phyloP scores from a whole-genome alignment of 2,888 invertebrate species.

The Glaucopsyche alexis region DNA sequence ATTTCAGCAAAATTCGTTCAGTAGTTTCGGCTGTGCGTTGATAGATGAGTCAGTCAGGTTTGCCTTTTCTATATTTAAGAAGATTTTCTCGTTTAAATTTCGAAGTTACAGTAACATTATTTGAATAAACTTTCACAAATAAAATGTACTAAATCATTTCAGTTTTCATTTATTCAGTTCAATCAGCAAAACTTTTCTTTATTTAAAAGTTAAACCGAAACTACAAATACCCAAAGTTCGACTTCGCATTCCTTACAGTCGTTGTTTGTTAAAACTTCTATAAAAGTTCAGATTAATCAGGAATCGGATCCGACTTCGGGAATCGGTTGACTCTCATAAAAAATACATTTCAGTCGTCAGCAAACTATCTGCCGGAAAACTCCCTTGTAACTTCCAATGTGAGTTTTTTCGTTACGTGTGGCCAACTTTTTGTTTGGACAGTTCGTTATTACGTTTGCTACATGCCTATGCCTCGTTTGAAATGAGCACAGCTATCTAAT shows the following conservation, averaged over 20 bases:
- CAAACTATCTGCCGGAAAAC: slow-evolving; percentile 5
- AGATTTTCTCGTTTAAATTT: too few relatives aligned
- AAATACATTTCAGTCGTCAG: slow-evolving; percentile 16
- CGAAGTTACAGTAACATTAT: background rate
- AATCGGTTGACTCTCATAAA: slow-evolving; percentile 23
- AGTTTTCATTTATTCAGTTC: slow-evolving; percentile 1
- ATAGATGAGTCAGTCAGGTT: too few relatives aligned
- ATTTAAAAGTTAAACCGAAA: background rate
- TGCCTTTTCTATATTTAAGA: too few relatives aligned
- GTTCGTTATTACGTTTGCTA: background rate
- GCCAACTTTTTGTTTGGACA: slow-evolving; percentile 2
- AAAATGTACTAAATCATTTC: background rate
- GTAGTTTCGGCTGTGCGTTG: too few relatives aligned
- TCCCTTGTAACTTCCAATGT: background rate
- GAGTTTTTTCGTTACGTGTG: background rate
- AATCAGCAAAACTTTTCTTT: slow-evolving; percentile 8
- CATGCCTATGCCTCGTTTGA: background rate
- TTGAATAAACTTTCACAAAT: background rate
- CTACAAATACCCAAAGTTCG: slow-evolving; percentile 1
- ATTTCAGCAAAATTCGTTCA: too few relatives aligned
- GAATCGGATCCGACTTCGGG: slow-evolving; percentile 1
- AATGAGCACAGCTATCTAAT: background rate
- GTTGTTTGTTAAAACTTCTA: background rate
- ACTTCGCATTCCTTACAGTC: background rate
- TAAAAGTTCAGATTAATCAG: slow-evolving; percentile 28